These are phyloP conservation scores for Ennomos erosarius DNA, from an alignment of 2,888 invertebrate species.

Conservation along the genomic window DNA sequence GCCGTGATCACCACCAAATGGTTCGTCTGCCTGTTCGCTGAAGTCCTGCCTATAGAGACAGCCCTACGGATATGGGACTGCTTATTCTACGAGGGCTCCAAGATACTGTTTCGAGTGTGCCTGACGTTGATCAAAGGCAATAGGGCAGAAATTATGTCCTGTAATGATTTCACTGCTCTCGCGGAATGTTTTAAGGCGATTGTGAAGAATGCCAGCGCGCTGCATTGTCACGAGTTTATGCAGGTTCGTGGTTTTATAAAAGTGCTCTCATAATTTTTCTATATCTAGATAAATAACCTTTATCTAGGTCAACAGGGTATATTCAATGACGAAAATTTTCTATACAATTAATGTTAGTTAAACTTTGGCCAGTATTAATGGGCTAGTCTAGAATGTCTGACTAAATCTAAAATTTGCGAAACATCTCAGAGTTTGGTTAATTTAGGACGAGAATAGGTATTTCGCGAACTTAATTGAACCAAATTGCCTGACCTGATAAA, in stretches of 20 bases:
- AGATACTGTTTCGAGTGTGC: conserved; percentile 95
- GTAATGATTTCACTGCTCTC: conserved; percentile 92
- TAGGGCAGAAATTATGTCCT: conserved; percentile 88
- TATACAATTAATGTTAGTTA: not conserved
- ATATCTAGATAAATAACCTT: no score
- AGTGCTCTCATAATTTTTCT: no score
- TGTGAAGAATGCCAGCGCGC: conserved; percentile 90
- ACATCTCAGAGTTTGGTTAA: conserved; percentile 2
- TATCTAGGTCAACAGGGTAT: no score
- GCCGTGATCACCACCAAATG: conserved; percentile 97
- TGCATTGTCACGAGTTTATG: conserved; percentile 96
- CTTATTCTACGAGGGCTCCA: conserved; percentile 96
- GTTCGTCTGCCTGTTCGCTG: conserved; percentile 97
- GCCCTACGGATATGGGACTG: conserved; percentile 98
- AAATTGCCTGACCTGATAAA: conserved; percentile 32
- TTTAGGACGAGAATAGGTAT: conserved; percentile 7
- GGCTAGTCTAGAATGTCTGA: not conserved
- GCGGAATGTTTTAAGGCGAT: conserved; percentile 94
- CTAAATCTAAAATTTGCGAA: not conserved
- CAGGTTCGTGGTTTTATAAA: conserved; percentile 82
- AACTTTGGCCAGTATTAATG: not conserved
- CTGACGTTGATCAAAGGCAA: conserved; percentile 92
- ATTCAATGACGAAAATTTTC: not conserved
- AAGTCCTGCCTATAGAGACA: conserved; percentile 97
- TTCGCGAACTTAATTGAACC: conserved; percentile 30